Evolutionary conservation across 2,888 invertebrate genomes (phyloP).

Genomic region (Patella depressa): DNA sequence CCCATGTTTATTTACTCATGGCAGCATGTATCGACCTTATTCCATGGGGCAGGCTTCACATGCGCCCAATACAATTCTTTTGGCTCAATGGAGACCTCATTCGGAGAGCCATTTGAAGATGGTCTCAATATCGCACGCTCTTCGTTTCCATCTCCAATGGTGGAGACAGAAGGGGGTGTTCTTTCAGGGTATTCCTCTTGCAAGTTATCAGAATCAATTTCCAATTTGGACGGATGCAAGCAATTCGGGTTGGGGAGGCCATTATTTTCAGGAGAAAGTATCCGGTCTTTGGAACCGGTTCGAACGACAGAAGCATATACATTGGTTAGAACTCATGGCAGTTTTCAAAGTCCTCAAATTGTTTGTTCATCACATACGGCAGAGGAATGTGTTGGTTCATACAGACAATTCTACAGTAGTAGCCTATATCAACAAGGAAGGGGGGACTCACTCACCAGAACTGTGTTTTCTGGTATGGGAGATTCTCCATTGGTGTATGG

Average conservation of each 20-base stretch:
- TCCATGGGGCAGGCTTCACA: not conserved
- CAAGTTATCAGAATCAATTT: not conserved
- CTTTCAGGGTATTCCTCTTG: not conserved
- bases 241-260: not conserved
- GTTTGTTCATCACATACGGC: not conserved
- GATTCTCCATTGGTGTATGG: constrained; percentile 10
- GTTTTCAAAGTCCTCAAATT: not conserved
- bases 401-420: constrained; percentile 7
- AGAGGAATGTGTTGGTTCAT: not conserved
- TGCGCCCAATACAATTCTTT: constrained; percentile 3
- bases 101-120: not conserved
- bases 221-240: constrained; percentile 7
- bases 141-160: not conserved
- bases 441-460: not conserved
- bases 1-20: constrained; percentile 7
- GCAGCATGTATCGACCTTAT: not conserved
- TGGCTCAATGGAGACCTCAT: not conserved
- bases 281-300: not conserved
- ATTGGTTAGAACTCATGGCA: not conserved
- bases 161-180: not conserved
- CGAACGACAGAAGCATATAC: not conserved
- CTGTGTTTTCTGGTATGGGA: constrained; percentile 1
- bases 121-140: not conserved
- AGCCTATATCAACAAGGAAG: constrained; percentile 3
- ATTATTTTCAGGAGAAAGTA: not conserved